Base-by-base conservation (phyloP, 1,140 invertebrate genomes). In the Elysia chlorotica region DNA sequence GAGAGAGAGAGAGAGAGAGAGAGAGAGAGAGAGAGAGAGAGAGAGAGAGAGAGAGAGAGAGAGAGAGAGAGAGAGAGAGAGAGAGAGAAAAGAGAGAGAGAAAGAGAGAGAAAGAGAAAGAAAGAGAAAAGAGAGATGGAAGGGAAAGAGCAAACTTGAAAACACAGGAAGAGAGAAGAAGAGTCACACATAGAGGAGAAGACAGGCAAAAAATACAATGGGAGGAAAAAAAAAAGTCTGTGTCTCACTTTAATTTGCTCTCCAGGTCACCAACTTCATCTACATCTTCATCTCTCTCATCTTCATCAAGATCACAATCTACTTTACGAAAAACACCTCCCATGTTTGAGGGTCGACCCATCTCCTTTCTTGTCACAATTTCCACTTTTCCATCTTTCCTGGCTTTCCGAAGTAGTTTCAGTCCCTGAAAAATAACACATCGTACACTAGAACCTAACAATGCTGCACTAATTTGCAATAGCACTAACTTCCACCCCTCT, bases 221-320 rank as follows among this genome's bases (percentile, higher is more conserved):
- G n/a, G n/a, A n/a, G n/a, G n/a, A n/a, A n/a, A n/a, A n/a, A n/a
- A n/a, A n/a, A n/a, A n/a, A n/a, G n/a, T n/a, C n/a, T n/a, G n/a
- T n/a, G 5, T 36, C 77, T 74, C 79, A 87, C 85, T 85, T 85
- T n/a, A 90, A 82, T 76, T 88, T 88, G 41, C 84, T 80, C 73
- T 89, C 88, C 10, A 90, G 66, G 59, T 88, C 84, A 31, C 74
- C 75, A 57, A 86, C 77, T 30, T 89, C 88, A 81, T 89, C 87
- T 31, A 63, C 75, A 37, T 87, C 84, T 14, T 85, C 83, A 66
- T 82, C 80, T 35, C 80, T 79, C 37, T 79, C 79, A 56, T 81
- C 78, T 35, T 84, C 83, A 65, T 84, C 81, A 30, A 84, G 76
- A 30, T 82, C 37, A 48, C 79, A 76, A 25, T 77, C 78, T 35